phyloP scores from a whole-genome alignment of 2,888 invertebrate genomes.

The Drosophila macrospina region DNA sequence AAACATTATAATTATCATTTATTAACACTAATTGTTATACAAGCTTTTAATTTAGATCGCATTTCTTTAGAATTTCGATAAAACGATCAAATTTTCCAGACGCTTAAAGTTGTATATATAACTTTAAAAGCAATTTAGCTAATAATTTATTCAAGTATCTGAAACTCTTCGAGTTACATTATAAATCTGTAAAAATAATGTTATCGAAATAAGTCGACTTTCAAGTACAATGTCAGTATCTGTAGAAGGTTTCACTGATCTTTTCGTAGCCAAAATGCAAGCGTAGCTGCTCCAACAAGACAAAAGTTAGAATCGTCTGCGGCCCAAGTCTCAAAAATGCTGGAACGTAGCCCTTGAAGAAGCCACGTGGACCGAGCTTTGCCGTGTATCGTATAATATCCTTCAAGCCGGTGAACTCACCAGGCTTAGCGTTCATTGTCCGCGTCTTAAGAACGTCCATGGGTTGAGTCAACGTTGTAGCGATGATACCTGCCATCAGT shows the following conservation, averaged over 20 bases:
- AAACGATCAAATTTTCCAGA: not conserved
- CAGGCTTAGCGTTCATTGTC: conserved; percentile 98
- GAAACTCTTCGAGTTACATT: not conserved
- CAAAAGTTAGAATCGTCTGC: conserved; percentile 97
- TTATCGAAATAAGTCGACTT: too few relatives aligned
- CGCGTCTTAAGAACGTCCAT: conserved; percentile 98
- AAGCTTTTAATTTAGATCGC: not conserved
- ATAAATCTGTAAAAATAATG: not conserved
- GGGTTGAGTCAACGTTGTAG: conserved; percentile 92
- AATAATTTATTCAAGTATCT: not conserved
- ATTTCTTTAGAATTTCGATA: conserved; percentile 4
- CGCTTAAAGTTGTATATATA: not conserved
- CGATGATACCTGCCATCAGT: conserved; percentile 89
- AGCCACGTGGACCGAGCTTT: conserved; percentile 95
- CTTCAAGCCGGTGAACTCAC: conserved; percentile 91
- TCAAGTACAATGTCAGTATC: not conserved
- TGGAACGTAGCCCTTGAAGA: conserved; percentile 98
- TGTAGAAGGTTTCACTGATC: not conserved
- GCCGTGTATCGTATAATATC: conserved; percentile 92
- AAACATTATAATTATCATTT: not conserved
- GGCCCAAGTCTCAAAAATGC: conserved; percentile 98
- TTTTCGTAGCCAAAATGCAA: conserved; percentile 88
- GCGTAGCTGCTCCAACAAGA: conserved; percentile 97
- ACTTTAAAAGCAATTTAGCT: not conserved
- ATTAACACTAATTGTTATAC: not conserved